These are phyloP conservation scores for Campoletis raptor DNA, from an alignment of 2,888 invertebrate species.

Conservation along the genomic window DNA sequence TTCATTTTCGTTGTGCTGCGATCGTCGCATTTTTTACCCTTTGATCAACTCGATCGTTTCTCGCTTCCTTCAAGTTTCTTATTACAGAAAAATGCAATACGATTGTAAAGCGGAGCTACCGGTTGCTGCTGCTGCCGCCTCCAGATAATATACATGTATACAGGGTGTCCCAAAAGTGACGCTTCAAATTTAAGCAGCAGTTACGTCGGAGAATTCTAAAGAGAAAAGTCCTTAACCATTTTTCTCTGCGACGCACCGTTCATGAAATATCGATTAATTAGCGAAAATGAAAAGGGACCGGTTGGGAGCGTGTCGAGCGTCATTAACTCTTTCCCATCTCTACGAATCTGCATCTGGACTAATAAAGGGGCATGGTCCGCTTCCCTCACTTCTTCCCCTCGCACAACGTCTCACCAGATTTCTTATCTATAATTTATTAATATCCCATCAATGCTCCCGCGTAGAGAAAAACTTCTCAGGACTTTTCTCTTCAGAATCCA, in stretches of 20 bases:
- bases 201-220: neutral
- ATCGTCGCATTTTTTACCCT: constrained; percentile 45
- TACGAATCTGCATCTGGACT: neutral
- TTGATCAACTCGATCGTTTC: constrained; percentile 56
- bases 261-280: neutral
- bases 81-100: constrained; percentile 32
- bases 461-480: neutral
- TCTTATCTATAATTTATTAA: neutral
- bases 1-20: neutral
- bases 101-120: constrained; percentile 42
- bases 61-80: constrained; percentile 55
- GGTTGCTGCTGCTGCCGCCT: constrained; percentile 26
- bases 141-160: neutral
- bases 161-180: neutral
- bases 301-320: neutral
- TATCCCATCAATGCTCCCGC: neutral
- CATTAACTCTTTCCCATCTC: neutral
- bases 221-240: neutral
- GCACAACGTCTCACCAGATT: neutral
- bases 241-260: neutral
- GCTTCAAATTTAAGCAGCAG: neutral
- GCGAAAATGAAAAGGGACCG: neutral
- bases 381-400: neutral
- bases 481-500: neutral
- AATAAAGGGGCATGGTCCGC: too few relatives aligned